These are phyloP conservation scores for Saiga tatarica DNA, from an alignment of 2,113 vertebrate genomes.

Conservation along the genomic window DNA sequence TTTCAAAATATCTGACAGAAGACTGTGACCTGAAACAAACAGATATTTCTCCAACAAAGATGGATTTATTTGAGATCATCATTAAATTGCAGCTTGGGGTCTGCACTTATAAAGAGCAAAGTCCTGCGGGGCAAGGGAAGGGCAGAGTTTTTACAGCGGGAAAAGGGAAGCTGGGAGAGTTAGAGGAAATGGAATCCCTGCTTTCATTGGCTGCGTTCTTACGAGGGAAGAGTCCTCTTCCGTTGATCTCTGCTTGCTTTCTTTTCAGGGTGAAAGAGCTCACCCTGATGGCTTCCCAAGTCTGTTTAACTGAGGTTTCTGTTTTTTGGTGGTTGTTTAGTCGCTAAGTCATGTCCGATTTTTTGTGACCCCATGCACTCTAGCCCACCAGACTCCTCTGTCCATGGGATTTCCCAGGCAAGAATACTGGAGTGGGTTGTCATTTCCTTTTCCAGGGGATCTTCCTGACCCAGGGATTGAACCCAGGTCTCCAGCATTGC, in stretches of 20 bases:
- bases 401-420: not conserved
- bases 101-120: not conserved
- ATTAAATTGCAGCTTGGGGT: not conserved
- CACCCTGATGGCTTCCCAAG: accelerated
- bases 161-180: not conserved
- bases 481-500: not conserved
- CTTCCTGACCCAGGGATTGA: not conserved
- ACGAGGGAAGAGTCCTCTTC: not conserved
- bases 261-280: not conserved
- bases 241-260: accelerated
- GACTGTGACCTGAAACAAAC: not conserved
- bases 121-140: not conserved
- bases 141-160: not conserved
- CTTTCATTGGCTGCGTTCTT: not conserved
- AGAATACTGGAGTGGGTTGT: not conserved
- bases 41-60: not conserved
- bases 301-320: not conserved
- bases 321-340: not conserved
- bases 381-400: not conserved
- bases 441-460: not conserved
- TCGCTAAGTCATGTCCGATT: not conserved
- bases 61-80: not conserved
- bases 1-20: not conserved
- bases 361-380: not conserved
- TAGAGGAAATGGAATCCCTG: not conserved